Percentiles rank a stretch among this genome's conserved stretches.
These are phyloP conservation scores for Cyaniris semiargus DNA, from an alignment of 2,888 invertebrate species.

Conservation along the genomic window DNA sequence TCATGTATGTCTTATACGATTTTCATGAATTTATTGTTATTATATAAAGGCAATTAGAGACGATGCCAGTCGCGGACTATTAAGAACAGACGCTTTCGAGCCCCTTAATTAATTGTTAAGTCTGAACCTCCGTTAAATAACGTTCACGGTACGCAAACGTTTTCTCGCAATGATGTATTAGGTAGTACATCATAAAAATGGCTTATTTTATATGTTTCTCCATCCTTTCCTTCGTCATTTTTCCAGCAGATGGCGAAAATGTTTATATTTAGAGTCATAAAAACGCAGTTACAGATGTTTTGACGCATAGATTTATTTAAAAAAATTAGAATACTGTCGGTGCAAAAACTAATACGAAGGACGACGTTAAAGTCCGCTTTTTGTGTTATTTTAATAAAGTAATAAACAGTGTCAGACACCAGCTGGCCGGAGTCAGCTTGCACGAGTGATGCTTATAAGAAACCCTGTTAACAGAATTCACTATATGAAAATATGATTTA, in stretches of 20 bases:
- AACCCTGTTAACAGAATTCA: constrained; percentile 27
- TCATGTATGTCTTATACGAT: constrained; percentile 33
- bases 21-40: constrained; percentile 39
- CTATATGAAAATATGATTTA: constrained; percentile 29
- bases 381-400: constrained; percentile 26
- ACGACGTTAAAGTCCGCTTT: constrained; percentile 25
- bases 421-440: constrained; percentile 27
- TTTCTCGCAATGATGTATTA: constrained; percentile 7
- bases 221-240: neutral
- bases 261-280: neutral
- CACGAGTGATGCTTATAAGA: constrained; percentile 26
- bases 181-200: neutral
- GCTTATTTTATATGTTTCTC: neutral
- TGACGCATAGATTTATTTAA: neutral
- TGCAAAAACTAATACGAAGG: neutral
- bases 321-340: neutral
- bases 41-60: constrained; percentile 62
- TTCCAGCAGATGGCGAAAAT: neutral
- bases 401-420: constrained; percentile 27
- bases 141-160: constrained; percentile 37
- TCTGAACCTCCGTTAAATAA: constrained; percentile 40
- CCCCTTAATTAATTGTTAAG: constrained; percentile 54
- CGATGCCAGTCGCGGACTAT: constrained; percentile 60
- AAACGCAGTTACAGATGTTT: neutral
- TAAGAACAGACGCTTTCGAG: constrained; percentile 63